Evolutionary conservation across 2,113 vertebrate genomes (phyloP), one percentile per base, ranked within the genome.

Genomic region (Stomatorhinus ivindoensis): DNA sequence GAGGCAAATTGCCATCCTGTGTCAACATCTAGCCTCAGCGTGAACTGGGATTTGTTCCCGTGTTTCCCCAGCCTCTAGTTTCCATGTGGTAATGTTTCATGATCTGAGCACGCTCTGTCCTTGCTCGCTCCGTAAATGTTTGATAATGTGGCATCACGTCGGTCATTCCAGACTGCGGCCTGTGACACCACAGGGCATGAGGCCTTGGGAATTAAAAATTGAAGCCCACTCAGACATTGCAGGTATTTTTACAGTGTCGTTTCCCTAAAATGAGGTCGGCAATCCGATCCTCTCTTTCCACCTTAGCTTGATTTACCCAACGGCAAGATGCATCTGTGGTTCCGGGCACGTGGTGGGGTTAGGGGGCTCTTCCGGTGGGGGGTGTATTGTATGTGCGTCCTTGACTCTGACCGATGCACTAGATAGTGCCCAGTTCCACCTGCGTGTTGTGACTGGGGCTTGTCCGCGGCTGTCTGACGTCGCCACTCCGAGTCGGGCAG

Each of bases 231-330:
- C 21, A 76, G 88, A 76, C 69, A 48, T 50, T 31, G 35, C 88
- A 73, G 88, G 88, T 76, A 76, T 88, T 47, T 73, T 50, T 31
- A 69, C 61, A 61, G 87, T 44, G 31, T 17, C 44, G 19, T 58
- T 58, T 88, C 87, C 39, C 35, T 42, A 80, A 80, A 42, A 80
- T 80, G 73, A 61, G 53, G 31, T 8, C 11, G 15, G 87, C 53
- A 51, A 73, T n/a, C 61, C 7, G 88, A 76, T 88, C 55, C 65
- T 80, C 58, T 88, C 61, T 76, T 88, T 88, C 88, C 88, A 88
- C 88, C 31, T 88, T 48, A 88, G 8, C 24, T 27, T 48, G 61
- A 88, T 88, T 88, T 48, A 88, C 44, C 61, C 58, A 48, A 0
- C 10, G 19, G 61, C 61, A 69, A 31, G 61, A 69, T 69, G 61